phyloP scores from a whole-genome alignment of 2,888 invertebrate genomes.

The Pomacea canaliculata region DNA sequence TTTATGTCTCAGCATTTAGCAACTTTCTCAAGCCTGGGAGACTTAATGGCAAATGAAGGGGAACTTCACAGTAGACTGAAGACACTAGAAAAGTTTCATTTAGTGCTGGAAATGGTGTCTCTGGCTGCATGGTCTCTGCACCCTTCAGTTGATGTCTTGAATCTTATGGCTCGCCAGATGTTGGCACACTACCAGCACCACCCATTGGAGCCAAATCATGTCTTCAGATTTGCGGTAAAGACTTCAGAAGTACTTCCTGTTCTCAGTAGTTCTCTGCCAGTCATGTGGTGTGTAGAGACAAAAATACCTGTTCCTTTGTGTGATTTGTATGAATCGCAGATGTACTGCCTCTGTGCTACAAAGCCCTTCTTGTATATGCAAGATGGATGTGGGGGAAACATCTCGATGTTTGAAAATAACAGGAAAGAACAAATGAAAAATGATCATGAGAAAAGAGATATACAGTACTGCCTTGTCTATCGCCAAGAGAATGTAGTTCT shows the following conservation, averaged over 20 bases:
- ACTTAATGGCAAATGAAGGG: conserved; percentile 33
- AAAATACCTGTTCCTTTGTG: conserved; percentile 33
- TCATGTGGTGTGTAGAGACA: conserved; percentile 43
- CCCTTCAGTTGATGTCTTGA: conserved; percentile 44
- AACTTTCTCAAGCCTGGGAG: conserved; percentile 41
- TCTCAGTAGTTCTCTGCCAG: conserved; percentile 39
- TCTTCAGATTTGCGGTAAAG: conserved; percentile 47
- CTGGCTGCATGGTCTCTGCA: conserved; percentile 52
- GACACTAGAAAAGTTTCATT: conserved; percentile 49
- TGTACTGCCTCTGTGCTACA: conserved; percentile 38
- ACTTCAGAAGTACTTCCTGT: conserved; percentile 37
- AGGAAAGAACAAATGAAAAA: not conserved
- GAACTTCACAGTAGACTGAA: conserved; percentile 39
- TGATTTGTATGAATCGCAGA: conserved; percentile 33
- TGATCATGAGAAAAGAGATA: not conserved
- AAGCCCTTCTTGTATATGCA: conserved; percentile 41
- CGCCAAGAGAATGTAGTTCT: conserved; percentile 10
- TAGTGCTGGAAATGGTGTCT: conserved; percentile 53
- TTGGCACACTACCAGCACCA: conserved; percentile 48
- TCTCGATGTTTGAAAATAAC: not conserved
- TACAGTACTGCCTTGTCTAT: conserved; percentile 15
- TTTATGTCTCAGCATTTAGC: conserved; percentile 54
- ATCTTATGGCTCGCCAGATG: conserved; percentile 44
- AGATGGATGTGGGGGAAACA: not conserved
- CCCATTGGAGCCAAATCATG: conserved; percentile 31